Evolutionary conservation across 2,888 invertebrate genomes (phyloP).

Genomic region (Malachius bipustulatus): DNA sequence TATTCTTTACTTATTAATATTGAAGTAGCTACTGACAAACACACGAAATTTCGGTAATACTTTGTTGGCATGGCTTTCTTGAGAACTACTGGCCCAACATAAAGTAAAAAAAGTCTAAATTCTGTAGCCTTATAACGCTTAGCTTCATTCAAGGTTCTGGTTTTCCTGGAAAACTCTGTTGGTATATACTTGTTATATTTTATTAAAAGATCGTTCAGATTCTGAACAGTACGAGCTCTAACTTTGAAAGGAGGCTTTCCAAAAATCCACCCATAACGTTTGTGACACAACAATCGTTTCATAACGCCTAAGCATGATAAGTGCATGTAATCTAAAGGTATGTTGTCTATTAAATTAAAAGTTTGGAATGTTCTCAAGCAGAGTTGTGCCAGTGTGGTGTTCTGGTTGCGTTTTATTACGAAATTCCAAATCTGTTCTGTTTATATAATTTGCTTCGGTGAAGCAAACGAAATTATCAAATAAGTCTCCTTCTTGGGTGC

Average conservation of each 20-base stretch:
- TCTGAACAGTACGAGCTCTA: no score
- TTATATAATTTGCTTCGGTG: no score
- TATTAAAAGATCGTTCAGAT: no score
- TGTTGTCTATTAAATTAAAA: constrained; percentile 8
- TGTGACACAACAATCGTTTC: constrained; percentile 9
- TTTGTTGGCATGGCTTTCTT: constrained; percentile 10
- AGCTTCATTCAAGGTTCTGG: constrained; percentile 14
- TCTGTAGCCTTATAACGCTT: constrained; percentile 17
- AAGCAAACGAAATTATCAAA: constrained; percentile 8
- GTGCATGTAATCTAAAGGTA: constrained; percentile 13
- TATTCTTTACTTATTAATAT: constrained; percentile 9
- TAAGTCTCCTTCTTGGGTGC: constrained; percentile 17
- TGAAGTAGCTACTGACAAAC: constrained; percentile 14
- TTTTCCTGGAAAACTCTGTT: no score
- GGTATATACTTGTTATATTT: no score
- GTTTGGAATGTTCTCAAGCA: constrained; percentile 7
- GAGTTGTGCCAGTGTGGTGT: constrained; percentile 7
- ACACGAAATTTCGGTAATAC: constrained; percentile 18
- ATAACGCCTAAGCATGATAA: constrained; percentile 12
- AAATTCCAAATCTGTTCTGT: background rate
- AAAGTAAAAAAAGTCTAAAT: constrained; percentile 16
- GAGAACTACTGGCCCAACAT: constrained; percentile 14
- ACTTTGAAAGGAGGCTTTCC: no score
- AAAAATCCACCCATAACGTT: no score
- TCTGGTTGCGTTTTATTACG: constrained; percentile 3